A percentile compares a stretch with the other conserved stretches of the same genome.
Conservation (phyloP, 2,113 vertebrate genomes). For the Psilopsiagon aymara region DNA sequence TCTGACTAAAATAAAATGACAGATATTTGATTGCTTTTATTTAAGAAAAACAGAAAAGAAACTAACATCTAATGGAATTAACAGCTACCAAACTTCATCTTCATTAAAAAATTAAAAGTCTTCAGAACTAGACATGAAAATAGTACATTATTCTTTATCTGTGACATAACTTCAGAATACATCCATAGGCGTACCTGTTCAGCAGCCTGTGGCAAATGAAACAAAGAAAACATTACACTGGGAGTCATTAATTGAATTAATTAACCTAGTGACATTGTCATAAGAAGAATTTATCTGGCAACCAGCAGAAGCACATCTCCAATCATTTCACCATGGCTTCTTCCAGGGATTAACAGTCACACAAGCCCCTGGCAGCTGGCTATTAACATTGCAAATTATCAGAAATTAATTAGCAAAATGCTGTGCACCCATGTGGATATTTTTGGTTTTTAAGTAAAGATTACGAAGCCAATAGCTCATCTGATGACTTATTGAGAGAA, state of each 20-base stretch:
- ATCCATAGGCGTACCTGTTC: conserved; percentile 45
- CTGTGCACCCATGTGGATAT: conserved; percentile 62
- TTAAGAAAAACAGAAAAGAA: background rate
- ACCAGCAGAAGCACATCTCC: conserved; percentile 64
- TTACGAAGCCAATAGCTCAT: conserved; percentile 23
- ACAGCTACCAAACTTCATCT: background rate
- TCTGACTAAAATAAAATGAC: background rate
- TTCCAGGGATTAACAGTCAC: conserved; percentile 43
- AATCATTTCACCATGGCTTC: conserved; percentile 37
- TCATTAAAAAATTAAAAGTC: background rate
- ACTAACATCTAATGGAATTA: background rate
- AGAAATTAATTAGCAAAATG: conserved; percentile 67
- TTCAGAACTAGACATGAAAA: background rate
- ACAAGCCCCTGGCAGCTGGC: conserved; percentile 49
- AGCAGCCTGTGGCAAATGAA: conserved; percentile 62
- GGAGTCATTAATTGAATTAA: conserved; percentile 73
- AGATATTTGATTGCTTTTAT: background rate
- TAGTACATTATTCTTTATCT: background rate
- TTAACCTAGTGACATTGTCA: conserved; percentile 70
- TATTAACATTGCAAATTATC: conserved; percentile 43
- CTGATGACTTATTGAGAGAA: conserved; percentile 24
- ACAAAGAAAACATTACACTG: conserved; percentile 49
- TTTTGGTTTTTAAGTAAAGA: conserved; percentile 60
- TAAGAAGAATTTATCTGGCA: conserved; percentile 70
- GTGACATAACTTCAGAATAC: background rate